These are phyloP conservation scores for Echinometra lucunter DNA, from an alignment of 53 echinoderm and acorn worm genomes.

Conservation along the genomic window DNA sequence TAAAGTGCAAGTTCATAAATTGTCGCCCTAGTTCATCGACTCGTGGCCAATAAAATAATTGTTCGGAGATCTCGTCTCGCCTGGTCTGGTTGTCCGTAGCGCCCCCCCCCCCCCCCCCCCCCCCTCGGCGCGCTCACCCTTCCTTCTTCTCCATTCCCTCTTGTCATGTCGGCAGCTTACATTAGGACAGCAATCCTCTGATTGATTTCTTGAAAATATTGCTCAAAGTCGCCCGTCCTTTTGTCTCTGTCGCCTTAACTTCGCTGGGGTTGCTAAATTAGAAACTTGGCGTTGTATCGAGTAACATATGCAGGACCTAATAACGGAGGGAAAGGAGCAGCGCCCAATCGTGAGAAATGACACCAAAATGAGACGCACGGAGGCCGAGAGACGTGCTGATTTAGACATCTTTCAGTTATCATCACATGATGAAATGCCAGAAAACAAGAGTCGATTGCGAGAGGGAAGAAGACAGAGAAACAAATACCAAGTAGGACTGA, in stretches of 20 bases:
- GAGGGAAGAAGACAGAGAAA: constrained; percentile 8
- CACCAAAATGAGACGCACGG: constrained; percentile 52
- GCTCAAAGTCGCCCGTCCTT: constrained; percentile 73
- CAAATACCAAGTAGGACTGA: constrained; percentile 4
- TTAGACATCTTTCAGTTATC: constrained; percentile 73
- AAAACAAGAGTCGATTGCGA: constrained; percentile 63
- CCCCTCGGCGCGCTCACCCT: too few relatives aligned
- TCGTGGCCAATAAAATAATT: constrained; percentile 42
- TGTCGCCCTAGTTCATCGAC: constrained; percentile 69
- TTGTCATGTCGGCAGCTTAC: constrained; percentile 67
- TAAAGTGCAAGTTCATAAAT: constrained; percentile 65
- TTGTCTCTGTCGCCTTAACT: constrained; percentile 70
- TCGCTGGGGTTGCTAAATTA: constrained; percentile 22
- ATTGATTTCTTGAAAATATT: constrained; percentile 69
- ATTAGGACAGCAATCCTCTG: constrained; percentile 68
- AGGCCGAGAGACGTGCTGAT: constrained; percentile 68
- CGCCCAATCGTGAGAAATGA: constrained; percentile 65
- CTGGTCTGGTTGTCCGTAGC: neutral
- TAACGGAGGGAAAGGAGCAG: constrained; percentile 69
- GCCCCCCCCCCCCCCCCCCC: neutral
- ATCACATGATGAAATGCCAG: constrained; percentile 65
- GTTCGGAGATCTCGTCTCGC: constrained; percentile 15
- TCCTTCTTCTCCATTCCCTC: constrained; percentile 16
- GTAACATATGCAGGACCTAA: constrained; percentile 67
- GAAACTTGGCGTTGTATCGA: constrained; percentile 63